phyloP scores from a whole-genome alignment of 2,888 invertebrate genomes.

The Pseudococcus viburni region DNA sequence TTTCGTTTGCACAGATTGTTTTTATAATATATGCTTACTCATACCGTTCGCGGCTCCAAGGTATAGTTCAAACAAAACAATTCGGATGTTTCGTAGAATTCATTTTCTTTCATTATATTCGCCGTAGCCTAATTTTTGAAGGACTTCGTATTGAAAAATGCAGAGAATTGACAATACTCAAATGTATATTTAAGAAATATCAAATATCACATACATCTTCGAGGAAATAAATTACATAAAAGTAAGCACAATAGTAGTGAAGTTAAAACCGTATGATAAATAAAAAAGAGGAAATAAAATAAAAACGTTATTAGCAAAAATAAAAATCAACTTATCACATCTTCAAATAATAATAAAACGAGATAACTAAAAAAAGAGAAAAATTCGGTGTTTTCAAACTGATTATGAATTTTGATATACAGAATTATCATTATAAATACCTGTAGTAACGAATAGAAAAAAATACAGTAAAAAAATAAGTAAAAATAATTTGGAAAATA shows the following conservation, averaged over 20 bases:
- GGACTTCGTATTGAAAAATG: background rate
- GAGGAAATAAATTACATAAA: constrained; percentile 59
- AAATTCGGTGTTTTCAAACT: constrained; percentile 33
- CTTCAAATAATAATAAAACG: constrained; percentile 42
- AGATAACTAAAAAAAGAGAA: constrained; percentile 51
- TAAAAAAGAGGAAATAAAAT: constrained; percentile 59
- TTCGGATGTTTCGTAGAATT: constrained; percentile 18
- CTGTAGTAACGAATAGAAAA: constrained; percentile 17
- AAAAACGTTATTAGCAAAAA: constrained; percentile 60
- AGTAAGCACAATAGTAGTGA: constrained; percentile 58
- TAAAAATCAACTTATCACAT: constrained; percentile 64
- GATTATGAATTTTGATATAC: constrained; percentile 40
- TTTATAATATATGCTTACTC: constrained; percentile 44
- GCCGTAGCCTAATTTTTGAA: background rate
- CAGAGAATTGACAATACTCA: constrained; percentile 12
- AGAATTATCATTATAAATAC: constrained; percentile 42
- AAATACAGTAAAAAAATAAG: constrained; percentile 27
- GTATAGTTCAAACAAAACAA: background rate
- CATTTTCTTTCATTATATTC: constrained; percentile 32
- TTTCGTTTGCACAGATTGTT: constrained; percentile 34
- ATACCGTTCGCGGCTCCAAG: background rate
- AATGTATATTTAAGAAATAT: constrained; percentile 58
- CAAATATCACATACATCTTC: constrained; percentile 63
- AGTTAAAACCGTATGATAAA: constrained; percentile 45
- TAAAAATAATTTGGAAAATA: constrained; percentile 47